Base-by-base conservation (phyloP, 1,140 invertebrate species). In the Drosophila carrolli region DNA sequence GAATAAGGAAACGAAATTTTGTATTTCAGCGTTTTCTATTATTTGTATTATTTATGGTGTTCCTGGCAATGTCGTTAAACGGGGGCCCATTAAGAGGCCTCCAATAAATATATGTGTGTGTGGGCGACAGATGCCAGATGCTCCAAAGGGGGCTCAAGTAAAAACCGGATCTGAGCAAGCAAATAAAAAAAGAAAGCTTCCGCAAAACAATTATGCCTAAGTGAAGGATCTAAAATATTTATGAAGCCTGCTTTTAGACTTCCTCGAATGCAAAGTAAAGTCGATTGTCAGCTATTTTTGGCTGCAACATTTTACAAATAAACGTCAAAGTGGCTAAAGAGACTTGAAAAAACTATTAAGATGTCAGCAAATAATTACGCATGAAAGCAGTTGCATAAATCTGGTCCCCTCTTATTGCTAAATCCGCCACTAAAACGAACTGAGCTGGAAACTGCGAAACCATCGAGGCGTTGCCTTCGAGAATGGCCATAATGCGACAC, bases 281-380 rank as follows among this genome's bases (percentile, higher is more conserved):
- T 13, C 44, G 38, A 68, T 59, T 77, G 41, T 60, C 59, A 47
- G 54, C 56, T 55, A 40, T 50, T 58, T 70, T 66, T 35, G 40
- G 53, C 60, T 68, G 54, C 50, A 51, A 70, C 75, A 67, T 63
- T 44, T 11, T 11, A n/a, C 11, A 81, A 65, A 57, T 43, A 55
- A 53, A 48, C 43, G 68, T 71, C 75, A 66, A 74, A 40, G 47
- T 47, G 27, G 35, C 57, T 58, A 61, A 78, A 74, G 66, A 29
- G 65, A 70, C 63, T 77, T 72, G 79, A 27, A 47, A 84, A 88
- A 89, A 89, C 84, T 89, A 89, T 89, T 89, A 84, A 89, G 79
- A 75, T 89, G 84, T 89, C 84, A 89, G 85, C 84, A 89, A 89
- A 89, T 89, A 89, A 89, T 89, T 89, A 89, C 62, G 80, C 79